Base-by-base conservation (phyloP, 2,113 vertebrate species). In the Eidolon helvum region DNA sequence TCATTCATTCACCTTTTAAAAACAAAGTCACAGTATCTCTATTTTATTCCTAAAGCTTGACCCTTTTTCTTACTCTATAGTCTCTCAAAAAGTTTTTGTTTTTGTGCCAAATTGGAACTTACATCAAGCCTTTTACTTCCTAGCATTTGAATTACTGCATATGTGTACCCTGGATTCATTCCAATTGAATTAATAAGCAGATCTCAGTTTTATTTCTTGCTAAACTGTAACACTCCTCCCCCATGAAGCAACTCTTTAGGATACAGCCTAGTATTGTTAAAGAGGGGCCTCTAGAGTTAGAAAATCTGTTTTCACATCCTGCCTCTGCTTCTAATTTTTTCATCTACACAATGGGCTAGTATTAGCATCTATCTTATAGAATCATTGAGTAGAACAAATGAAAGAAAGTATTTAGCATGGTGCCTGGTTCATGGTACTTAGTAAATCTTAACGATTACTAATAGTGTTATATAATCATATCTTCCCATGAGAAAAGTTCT, bases 191-290 rank as follows among this genome's bases (percentile, higher is more conserved):
- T 87, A 85, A 69, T 74, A 83, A 78, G 35, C 24, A 59, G 30
- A 35, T 82, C 38, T 78, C 79, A 91, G 43, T 82, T 96, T 84
- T 91, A 66, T 94, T 87, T 83, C 30, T 83, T 93, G 19, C 38
- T 93, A 57, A 12, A 92, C 28, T 87, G 1, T 78, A 93, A 95
- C 8, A 82, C 8, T 68, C 4, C 65, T 93, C 7, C 30, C 16
- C 55, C 68, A 10, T 61, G 26, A 48, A 89, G 30, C 61, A 89
- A 12, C 40, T 86, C 26, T 91, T 71, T 28, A n/a, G 65, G 19
- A 93, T 65, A 59, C 7, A 66, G 24, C 38, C 38, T 91, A 26
- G 14, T 55, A 53, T 69, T 79, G 10, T 92, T 92, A 83, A 66
- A 82, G 40, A 83, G 50, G 33, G 21, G 4, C 22, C 24, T 85